phyloP scores from a whole-genome alignment of 2,888 invertebrate genomes.

The Galeruca laticollis region DNA sequence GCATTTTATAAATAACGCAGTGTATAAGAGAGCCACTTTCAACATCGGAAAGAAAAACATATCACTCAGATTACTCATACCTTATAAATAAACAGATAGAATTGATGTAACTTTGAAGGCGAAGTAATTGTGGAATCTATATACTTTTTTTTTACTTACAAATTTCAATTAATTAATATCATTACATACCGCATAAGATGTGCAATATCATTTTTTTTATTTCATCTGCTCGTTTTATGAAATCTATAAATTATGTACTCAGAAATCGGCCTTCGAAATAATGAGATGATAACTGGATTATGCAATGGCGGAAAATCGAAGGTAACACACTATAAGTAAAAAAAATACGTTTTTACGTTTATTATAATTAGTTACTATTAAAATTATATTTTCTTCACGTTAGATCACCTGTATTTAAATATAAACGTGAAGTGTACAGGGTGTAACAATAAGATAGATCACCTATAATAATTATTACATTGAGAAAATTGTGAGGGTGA shows the following conservation, averaged over 20 bases:
- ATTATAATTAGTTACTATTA: neutral
- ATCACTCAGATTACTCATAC: too few relatives aligned
- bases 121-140: too few relatives aligned
- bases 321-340: slow-evolving; percentile 14
- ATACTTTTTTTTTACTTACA: too few relatives aligned
- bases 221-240: neutral
- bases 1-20: too few relatives aligned
- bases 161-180: slow-evolving; percentile 12
- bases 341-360: neutral
- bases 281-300: slow-evolving; percentile 17
- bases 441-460: too few relatives aligned
- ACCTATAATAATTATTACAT: too few relatives aligned
- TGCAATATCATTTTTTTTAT: neutral
- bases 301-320: slow-evolving; percentile 16
- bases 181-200: neutral
- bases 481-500: too few relatives aligned
- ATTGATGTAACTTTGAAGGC: too few relatives aligned
- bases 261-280: slow-evolving; percentile 13
- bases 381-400: neutral
- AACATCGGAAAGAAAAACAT: too few relatives aligned
- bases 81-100: too few relatives aligned
- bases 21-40: too few relatives aligned
- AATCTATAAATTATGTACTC: slow-evolving; percentile 13
- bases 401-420: neutral
- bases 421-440: too few relatives aligned